A percentile compares a stretch with the other conserved stretches of the same genome.
phyloP scores from a whole-genome alignment of 30 jellyfish, hydroid and myxozoan species.

The Clytia hemisphaerica region DNA sequence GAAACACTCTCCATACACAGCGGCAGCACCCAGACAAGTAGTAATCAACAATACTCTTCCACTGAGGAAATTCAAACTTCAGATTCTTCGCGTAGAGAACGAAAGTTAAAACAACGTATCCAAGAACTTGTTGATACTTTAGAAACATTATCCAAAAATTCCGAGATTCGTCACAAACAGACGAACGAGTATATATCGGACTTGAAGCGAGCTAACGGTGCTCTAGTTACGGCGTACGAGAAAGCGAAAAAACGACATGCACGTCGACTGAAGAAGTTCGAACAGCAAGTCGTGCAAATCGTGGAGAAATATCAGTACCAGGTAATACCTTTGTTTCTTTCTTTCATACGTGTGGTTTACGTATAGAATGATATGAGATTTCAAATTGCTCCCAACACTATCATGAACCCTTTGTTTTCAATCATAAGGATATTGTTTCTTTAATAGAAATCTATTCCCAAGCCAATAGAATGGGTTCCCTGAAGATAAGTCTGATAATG shows the following conservation, averaged over 20 bases:
- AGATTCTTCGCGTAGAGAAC: slow-evolving; percentile 88
- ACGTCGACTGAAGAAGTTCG: slow-evolving; percentile 86
- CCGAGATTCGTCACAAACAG: slow-evolving; percentile 89
- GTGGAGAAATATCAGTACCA: slow-evolving; percentile 81
- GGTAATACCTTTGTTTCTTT: too few relatives aligned
- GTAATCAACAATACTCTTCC: slow-evolving; percentile 23
- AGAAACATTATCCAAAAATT: slow-evolving; percentile 73
- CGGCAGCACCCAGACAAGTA: slow-evolving; percentile 59
- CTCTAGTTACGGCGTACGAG: slow-evolving; percentile 97
- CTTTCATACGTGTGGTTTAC: too few relatives aligned
- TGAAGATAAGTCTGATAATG: too few relatives aligned
- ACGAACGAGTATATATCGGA: slow-evolving; percentile 92
- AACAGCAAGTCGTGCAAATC: slow-evolving; percentile 86
- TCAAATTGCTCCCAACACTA: too few relatives aligned
- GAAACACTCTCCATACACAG: slow-evolving; percentile 73
- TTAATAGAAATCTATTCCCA: too few relatives aligned
- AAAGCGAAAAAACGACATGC: slow-evolving; percentile 98
- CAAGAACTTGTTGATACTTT: slow-evolving; percentile 86
- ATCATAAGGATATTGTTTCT: too few relatives aligned
- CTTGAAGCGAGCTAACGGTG: slow-evolving; percentile 96
- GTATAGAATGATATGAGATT: too few relatives aligned
- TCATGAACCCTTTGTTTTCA: too few relatives aligned
- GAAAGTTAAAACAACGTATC: slow-evolving; percentile 56
- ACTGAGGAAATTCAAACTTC: slow-evolving; percentile 73
- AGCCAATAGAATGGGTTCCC: too few relatives aligned